Evolutionary conservation across 2,888 invertebrate species (phyloP).

Genomic region (Anthrax anthrax): DNA sequence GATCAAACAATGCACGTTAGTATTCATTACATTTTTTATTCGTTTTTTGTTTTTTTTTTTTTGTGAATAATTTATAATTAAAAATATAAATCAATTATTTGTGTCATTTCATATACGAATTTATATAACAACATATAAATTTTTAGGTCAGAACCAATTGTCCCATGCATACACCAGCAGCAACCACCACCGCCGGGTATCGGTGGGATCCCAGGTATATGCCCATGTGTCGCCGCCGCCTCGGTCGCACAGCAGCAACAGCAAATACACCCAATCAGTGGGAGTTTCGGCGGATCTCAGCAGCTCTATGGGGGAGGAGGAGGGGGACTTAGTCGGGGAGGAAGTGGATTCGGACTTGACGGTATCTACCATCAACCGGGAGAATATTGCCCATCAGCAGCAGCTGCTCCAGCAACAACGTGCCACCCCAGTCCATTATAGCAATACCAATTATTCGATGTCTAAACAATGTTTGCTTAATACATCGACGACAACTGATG

Average conservation of each 20-base stretch:
- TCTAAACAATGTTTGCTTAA: conserved; percentile 34
- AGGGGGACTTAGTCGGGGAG: conserved; percentile 31
- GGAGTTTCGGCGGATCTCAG: conserved; percentile 34
- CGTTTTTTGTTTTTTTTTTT: background rate
- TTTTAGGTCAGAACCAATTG: conserved; percentile 29
- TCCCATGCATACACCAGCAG: conserved; percentile 35
- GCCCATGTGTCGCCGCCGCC: conserved; percentile 30
- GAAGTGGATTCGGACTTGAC: conserved; percentile 35
- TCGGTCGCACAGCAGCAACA: conserved; percentile 29
- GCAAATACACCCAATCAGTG: conserved; percentile 29
- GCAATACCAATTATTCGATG: conserved; percentile 37
- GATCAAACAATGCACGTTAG: conserved; percentile 5
- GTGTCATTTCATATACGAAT: too few species aligned
- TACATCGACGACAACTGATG: conserved; percentile 30
- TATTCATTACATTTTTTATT: conserved; percentile 4
- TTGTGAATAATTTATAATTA: too few species aligned
- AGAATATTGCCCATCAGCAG: conserved; percentile 34
- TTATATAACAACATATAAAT: too few species aligned
- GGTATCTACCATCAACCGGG: conserved; percentile 41
- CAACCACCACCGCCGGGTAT: conserved; percentile 33
- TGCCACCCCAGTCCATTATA: conserved; percentile 35
- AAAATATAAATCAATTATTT: too few species aligned
- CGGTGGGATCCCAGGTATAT: conserved; percentile 35
- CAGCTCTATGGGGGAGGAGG: conserved; percentile 34
- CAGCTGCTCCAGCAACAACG: conserved; percentile 23